Percentiles rank a stretch among this genome's conserved stretches.
Evolutionary conservation across 2,888 invertebrate genomes (phyloP).

Genomic region (Lasioglossum marginatum): DNA sequence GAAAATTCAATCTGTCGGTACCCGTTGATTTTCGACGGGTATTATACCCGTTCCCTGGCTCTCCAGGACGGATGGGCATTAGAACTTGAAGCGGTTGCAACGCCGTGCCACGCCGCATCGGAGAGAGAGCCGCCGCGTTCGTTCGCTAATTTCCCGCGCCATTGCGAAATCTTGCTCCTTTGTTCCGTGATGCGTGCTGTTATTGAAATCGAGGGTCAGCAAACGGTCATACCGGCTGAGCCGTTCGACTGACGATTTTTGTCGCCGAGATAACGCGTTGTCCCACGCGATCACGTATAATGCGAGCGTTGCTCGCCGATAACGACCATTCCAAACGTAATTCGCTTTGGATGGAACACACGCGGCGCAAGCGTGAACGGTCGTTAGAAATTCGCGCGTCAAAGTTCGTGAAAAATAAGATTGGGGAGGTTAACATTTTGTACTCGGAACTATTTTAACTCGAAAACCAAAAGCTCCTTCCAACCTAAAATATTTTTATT

Average conservation of each 20-base stretch:
- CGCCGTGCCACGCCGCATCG: too few relatives aligned
- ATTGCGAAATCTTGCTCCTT: slow-evolving; percentile 12
- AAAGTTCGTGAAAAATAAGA: not conserved
- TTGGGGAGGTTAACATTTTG: too few relatives aligned
- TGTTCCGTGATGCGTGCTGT: not conserved
- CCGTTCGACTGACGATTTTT: not conserved
- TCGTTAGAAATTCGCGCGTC: not conserved
- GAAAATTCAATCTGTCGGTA: slow-evolving; percentile 28
- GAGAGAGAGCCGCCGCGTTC: not conserved
- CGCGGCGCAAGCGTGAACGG: not conserved
- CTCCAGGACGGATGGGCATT: not conserved
- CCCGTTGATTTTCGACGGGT: slow-evolving; percentile 27
- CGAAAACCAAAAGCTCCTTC: too few relatives aligned
- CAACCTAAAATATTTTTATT: too few relatives aligned
- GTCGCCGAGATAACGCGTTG: not conserved
- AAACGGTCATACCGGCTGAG: not conserved
- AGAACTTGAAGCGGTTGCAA: not conserved
- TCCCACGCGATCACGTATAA: not conserved
- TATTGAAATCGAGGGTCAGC: not conserved
- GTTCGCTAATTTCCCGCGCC: not conserved
- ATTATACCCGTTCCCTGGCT: not conserved
- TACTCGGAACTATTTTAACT: not conserved
- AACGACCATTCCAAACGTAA: not conserved
- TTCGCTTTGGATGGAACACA: not conserved
- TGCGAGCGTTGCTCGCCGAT: not conserved